A percentile compares a stretch with the other conserved stretches of the same genome.
phyloP scores from a whole-genome alignment of 37 sponge, comb jelly and placozoan genomes.

The Agelas oroides region DNA sequence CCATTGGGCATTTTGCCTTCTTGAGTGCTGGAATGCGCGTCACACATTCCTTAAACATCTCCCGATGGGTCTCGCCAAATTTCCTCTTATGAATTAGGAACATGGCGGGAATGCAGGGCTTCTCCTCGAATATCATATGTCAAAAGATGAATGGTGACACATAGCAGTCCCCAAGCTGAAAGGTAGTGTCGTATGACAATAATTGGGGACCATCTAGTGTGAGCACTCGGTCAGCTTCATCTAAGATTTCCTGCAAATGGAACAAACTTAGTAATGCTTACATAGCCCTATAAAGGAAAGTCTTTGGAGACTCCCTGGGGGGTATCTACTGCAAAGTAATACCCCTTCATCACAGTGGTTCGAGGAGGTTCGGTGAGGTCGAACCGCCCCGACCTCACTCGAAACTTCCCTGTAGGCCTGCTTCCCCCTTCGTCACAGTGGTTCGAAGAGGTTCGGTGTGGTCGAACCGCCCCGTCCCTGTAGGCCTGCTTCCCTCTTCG shows the following conservation, averaged over 20 bases:
- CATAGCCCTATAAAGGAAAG: no score
- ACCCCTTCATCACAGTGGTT: no score
- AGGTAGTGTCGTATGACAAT: constrained; percentile 67
- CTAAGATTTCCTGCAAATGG: constrained; percentile 50
- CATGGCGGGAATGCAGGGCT: constrained; percentile 51
- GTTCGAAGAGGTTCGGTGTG: no score
- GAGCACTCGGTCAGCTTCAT: constrained; percentile 43
- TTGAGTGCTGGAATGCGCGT: constrained; percentile 2
- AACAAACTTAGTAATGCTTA: no score
- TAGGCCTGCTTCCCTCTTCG: no score
- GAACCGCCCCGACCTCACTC: no score
- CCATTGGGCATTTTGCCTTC: not conserved
- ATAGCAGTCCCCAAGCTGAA: constrained; percentile 65
- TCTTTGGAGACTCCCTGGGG: constrained; percentile 45
- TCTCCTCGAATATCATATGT: constrained; percentile 53
- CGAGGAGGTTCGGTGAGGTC: no score
- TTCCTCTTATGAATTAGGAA: no score
- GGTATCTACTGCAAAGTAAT: constrained; percentile 50
- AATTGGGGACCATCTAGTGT: constrained; percentile 38
- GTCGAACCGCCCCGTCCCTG: no score
- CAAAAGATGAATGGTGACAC: constrained; percentile 45
- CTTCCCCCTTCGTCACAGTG: no score
- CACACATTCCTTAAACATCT: constrained; percentile 37
- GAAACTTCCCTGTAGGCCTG: no score
- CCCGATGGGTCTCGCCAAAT: constrained; percentile 32